Base-by-base conservation (phyloP, 2,888 invertebrate species). In the Branchellion lobata region DNA sequence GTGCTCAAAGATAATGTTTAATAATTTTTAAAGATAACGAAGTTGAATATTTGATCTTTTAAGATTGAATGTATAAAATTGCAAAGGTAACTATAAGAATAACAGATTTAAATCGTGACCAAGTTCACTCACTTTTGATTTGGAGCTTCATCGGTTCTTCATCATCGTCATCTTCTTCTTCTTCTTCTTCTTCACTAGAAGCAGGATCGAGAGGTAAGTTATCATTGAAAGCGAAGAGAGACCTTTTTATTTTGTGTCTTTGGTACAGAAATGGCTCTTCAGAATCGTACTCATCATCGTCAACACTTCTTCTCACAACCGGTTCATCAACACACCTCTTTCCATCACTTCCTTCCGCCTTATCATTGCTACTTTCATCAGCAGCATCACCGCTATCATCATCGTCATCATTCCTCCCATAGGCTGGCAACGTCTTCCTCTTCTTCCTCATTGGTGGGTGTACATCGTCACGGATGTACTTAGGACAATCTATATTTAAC, bases 171-270 rank as follows among this genome's bases (percentile, higher is more conserved):
- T 75, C 75, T 31, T 75, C 40, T 18, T 61, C 24, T 34, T n/a
- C n/a, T n/a, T n/a, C n/a, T n/a, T n/a, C n/a, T n/a, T n/a, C n/a
- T n/a, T n/a, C n/a, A n/a, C n/a, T n/a, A n/a, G n/a, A n/a, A n/a
- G n/a, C n/a, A n/a, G n/a, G n/a, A n/a, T n/a, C 5, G 29, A 31
- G 5, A 34, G n/a, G 5, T 3, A 34, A 3, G 3, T 31, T 34
- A 18, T 29, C 65, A 57, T 33, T 36, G n/a, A 61, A 31, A 11
- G 77, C 27, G 65, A 77, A 77, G 27, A 77, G 11, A 1, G 77
- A 65, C 21, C 40, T 77, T 75, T 51, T 75, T 2, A 24, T n/a
- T 11, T 72, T 72, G 18, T 53, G 18, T 47, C 69, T n/a, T 34
- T 69, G 33, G 5, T n/a, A 21, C n/a, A 3, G 2, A 29, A 53